Evolutionary conservation across 2,888 invertebrate genomes (phyloP).

Genomic region (Drosophila kuntzei): DNA sequence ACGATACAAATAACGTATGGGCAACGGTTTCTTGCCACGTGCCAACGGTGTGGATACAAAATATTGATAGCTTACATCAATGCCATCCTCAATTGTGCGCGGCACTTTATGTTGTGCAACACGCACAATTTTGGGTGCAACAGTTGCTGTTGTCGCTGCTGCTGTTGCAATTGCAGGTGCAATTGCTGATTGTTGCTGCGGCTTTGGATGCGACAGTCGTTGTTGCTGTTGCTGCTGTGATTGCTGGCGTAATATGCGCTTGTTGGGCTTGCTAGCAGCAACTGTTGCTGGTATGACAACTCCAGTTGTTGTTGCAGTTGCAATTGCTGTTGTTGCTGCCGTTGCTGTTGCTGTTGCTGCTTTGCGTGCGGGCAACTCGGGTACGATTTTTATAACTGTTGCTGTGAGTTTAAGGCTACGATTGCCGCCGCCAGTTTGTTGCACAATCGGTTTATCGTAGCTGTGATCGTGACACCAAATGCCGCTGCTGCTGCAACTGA

Average conservation of each 20-base stretch:
- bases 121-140: conserved; percentile 50
- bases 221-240: background rate
- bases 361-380: background rate
- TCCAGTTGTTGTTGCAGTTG: too few species aligned
- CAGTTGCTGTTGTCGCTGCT: conserved; percentile 13
- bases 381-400: conserved; percentile 60
- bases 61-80: conserved; percentile 68
- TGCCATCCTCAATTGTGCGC: conserved; percentile 64
- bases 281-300: background rate
- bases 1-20: conserved; percentile 64
- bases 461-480: conserved; percentile 30
- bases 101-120: conserved; percentile 66
- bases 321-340: background rate
- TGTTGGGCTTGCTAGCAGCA: background rate
- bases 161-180: background rate
- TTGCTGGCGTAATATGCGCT: background rate
- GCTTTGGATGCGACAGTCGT: background rate
- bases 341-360: conserved; percentile 3
- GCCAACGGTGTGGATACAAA: conserved; percentile 58
- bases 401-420: conserved; percentile 63
- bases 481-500: conserved; percentile 29
- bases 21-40: conserved; percentile 58
- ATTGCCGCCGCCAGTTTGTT: conserved; percentile 1
- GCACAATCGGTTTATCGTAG: conserved; percentile 10
- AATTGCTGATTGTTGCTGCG: conserved; percentile 7